Evolutionary conservation across 2,888 invertebrate species (phyloP).

Genomic region (Thereva unica): DNA sequence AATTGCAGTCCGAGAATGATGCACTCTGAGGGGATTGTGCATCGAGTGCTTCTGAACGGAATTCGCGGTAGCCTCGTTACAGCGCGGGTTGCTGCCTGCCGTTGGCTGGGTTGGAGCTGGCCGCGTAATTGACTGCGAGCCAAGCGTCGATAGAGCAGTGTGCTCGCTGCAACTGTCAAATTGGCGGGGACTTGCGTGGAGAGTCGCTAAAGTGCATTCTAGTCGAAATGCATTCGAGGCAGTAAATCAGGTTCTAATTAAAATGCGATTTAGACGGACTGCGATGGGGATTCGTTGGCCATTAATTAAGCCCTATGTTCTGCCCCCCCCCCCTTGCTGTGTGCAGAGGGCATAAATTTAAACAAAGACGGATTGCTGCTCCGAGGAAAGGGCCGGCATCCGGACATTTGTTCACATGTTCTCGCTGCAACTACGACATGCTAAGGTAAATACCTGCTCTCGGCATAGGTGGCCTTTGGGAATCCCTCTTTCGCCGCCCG

Average conservation of each 20-base stretch:
- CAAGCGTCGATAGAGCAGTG: conserved; percentile 4
- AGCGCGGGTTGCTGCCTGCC: not conserved
- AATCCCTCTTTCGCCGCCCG: no score
- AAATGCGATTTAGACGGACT: conserved; percentile 41
- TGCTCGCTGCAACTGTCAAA: conserved; percentile 5
- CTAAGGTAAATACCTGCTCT: no score
- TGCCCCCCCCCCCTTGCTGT: no score
- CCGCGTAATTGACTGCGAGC: not conserved
- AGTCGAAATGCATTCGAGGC: conserved; percentile 10
- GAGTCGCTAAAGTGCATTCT: conserved; percentile 7
- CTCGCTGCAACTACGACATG: no score
- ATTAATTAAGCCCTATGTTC: conserved; percentile 33
- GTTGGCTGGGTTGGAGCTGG: not conserved
- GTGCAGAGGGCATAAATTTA: no score
- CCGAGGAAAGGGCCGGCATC: no score
- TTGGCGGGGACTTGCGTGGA: conserved; percentile 9
- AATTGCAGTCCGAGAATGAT: conserved; percentile 20
- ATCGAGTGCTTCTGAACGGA: not conserved
- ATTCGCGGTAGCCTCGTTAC: not conserved
- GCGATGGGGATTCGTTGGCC: conserved; percentile 38
- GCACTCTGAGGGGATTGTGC: not conserved
- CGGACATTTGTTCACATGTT: no score
- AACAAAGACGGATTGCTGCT: no score
- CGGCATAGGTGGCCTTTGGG: no score
- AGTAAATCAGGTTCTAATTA: conserved; percentile 42